These are phyloP conservation scores for Drosophila varians DNA, from an alignment of 1,140 invertebrate species.

Conservation along the genomic window DNA sequence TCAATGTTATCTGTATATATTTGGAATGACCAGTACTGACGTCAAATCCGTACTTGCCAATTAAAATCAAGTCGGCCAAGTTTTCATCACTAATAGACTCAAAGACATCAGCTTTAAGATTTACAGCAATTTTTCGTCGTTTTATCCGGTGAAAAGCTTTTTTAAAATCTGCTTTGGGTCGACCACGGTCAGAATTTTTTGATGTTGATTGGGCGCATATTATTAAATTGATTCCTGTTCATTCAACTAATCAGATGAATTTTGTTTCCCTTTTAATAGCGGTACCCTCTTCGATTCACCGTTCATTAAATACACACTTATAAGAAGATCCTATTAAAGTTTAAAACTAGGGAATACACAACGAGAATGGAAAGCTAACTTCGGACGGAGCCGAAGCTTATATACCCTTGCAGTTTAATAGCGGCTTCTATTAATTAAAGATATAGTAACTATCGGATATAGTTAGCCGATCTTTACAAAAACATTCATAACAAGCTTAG, in stretches of 20 bases:
- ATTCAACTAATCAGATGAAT: not conserved
- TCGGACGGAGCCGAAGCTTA: too few species aligned
- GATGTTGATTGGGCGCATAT: not conserved
- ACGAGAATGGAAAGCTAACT: too few species aligned
- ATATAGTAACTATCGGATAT: too few species aligned
- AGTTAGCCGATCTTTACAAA: too few species aligned
- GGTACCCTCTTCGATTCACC: too few species aligned
- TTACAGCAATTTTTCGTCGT: not conserved
- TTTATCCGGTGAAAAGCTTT: not conserved
- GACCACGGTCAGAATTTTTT: not conserved
- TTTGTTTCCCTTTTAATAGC: too few species aligned
- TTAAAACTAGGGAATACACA: too few species aligned
- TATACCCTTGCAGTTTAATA: too few species aligned
- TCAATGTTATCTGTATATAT: not conserved
- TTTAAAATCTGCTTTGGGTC: not conserved
- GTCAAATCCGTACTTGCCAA: constrained; percentile 1
- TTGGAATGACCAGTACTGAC: not conserved
- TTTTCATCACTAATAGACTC: constrained; percentile 1
- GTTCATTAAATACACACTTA: too few species aligned
- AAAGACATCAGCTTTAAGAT: not conserved
- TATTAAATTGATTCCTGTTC: not conserved
- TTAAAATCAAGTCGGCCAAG: constrained; percentile 1
- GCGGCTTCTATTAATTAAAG: too few species aligned
- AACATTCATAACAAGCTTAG: too few species aligned
- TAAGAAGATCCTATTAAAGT: too few species aligned